These are phyloP conservation scores for Oceanodroma tethys DNA, from an alignment of 2,113 vertebrate genomes.

Conservation along the genomic window DNA sequence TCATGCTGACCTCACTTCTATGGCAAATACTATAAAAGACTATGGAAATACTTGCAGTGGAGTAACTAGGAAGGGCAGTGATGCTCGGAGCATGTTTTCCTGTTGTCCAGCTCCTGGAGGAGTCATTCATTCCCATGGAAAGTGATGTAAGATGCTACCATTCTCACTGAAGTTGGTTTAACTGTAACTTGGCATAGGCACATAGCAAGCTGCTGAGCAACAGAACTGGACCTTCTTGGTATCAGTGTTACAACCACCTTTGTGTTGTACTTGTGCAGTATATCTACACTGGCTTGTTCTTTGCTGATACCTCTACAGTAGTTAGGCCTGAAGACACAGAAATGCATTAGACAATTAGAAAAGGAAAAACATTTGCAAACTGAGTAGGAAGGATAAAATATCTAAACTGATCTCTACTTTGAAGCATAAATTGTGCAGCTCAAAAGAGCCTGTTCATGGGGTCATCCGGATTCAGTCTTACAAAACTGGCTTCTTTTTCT, in stretches of 20 bases:
- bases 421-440: neutral
- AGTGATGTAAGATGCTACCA: neutral
- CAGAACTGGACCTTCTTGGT: neutral
- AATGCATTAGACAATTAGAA: neutral
- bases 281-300: neutral
- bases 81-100: neutral
- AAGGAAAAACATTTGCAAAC: neutral
- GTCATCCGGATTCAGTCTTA: neutral
- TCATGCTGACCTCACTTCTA: neutral
- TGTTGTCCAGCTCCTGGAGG: neutral
- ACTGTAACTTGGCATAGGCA: neutral
- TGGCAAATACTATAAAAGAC: neutral
- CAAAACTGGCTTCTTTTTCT: neutral
- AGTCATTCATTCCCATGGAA: neutral
- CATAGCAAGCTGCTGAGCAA: neutral
- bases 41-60: neutral
- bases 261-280: neutral
- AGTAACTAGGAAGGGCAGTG: neutral
- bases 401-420: neutral
- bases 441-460: neutral
- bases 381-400: neutral
- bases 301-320: neutral
- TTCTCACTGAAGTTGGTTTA: neutral
- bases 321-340: neutral
- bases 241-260: neutral